Conservation (phyloP, 2,797 vertebrate genomes). For the Dermochelys coriacea region DNA sequence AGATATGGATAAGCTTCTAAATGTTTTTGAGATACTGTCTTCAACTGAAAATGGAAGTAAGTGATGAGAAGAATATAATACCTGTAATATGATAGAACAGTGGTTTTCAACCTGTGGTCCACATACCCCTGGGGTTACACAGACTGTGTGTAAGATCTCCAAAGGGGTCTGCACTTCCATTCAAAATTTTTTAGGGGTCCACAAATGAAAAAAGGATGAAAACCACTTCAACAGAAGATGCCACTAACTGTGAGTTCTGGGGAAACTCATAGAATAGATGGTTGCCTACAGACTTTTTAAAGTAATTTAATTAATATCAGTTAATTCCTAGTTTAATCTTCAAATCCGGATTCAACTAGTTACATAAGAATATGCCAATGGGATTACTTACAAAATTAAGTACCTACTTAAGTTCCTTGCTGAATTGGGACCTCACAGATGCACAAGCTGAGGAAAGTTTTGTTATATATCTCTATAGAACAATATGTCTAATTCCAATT, state of each 20-base stretch:
- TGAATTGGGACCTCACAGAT: not conserved
- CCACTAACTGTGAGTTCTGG: not conserved
- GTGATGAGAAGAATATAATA: constrained; percentile 14
- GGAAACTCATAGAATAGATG: not conserved
- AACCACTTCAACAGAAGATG: not conserved
- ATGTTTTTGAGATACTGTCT: not conserved
- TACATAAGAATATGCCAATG: not conserved
- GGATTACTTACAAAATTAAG: not conserved
- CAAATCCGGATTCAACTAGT: not conserved
- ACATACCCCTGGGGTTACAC: no score
- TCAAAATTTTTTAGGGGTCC: not conserved
- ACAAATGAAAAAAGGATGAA: not conserved
- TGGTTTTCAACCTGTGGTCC: no score
- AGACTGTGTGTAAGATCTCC: not conserved
- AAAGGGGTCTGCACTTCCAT: not conserved
- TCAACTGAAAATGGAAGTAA: no score
- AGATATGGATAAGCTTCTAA: not conserved
- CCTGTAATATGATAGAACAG: not conserved
- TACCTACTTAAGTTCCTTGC: not conserved
- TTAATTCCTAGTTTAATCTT: constrained; percentile 13
- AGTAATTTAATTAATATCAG: constrained; percentile 33
- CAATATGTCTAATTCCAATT: not conserved
- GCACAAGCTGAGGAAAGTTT: not conserved
- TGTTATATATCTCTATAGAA: not conserved
- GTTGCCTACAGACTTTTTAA: not conserved